These are phyloP conservation scores for Poeciliopsis occidentalis DNA, from an alignment of 2,113 vertebrate genomes.

Conservation along the genomic window DNA sequence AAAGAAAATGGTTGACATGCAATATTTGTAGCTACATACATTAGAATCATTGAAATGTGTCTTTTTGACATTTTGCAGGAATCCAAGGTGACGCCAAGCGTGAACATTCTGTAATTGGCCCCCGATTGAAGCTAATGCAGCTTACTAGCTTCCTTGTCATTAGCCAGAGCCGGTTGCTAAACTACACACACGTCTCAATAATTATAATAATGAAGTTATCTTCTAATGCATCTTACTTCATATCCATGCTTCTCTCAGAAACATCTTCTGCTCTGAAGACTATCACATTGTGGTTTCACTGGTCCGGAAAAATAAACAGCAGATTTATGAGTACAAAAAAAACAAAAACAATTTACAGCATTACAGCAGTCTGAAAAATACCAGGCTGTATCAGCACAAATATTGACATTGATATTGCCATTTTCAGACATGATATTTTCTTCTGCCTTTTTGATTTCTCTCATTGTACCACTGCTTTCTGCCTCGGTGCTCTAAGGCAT, in stretches of 20 bases:
- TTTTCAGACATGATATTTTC: background rate
- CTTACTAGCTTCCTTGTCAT: no score
- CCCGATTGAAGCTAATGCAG: no score
- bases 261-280: background rate
- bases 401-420: background rate
- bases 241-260: background rate
- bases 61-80: no score
- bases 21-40: no score
- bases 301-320: no score
- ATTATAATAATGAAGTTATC: background rate
- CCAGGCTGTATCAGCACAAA: background rate
- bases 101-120: no score
- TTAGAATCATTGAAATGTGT: no score
- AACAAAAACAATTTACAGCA: background rate
- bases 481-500: slow-evolving; percentile 38
- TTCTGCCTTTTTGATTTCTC: background rate
- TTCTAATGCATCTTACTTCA: background rate
- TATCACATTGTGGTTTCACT: background rate
- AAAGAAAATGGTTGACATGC: no score
- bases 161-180: no score
- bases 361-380: background rate
- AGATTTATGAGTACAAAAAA: no score
- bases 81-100: no score
- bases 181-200: no score
- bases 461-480: slow-evolving; percentile 26